Percentiles rank a stretch among this genome's conserved stretches.
Conservation (phyloP, 2,888 invertebrate genomes). For the Cheilosia scutellata region DNA sequence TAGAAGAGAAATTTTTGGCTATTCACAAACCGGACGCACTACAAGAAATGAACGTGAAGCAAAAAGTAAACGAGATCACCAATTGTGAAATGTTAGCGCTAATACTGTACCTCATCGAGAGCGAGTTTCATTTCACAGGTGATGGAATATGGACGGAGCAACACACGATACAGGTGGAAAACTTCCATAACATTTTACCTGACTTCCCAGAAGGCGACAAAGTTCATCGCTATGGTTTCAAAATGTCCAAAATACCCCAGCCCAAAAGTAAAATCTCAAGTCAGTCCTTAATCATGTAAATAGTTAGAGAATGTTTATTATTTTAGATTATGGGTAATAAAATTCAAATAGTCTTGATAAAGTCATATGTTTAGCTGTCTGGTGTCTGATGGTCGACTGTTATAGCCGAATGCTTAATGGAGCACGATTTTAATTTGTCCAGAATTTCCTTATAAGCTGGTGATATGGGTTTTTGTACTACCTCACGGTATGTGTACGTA, state of each 20-base stretch:
- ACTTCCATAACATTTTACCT: conserved; percentile 82
- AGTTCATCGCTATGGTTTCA: conserved; percentile 81
- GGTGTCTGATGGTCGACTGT: conserved; percentile 78
- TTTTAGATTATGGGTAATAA: conserved; percentile 30
- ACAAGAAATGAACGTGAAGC: conserved; percentile 79
- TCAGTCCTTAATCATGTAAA: conserved; percentile 49
- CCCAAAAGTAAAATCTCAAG: not conserved
- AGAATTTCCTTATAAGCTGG: conserved; percentile 90
- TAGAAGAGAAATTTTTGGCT: conserved; percentile 80
- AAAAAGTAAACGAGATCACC: conserved; percentile 80
- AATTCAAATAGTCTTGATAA: conserved; percentile 33
- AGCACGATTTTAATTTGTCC: conserved; percentile 85
- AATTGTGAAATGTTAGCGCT: conserved; percentile 87
- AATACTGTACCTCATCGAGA: conserved; percentile 89
- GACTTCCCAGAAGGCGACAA: conserved; percentile 83
- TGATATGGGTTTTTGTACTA: conserved; percentile 90
- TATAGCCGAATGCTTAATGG: conserved; percentile 82
- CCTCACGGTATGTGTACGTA: conserved; percentile 88
- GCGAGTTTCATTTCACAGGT: conserved; percentile 89
- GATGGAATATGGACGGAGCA: conserved; percentile 88
- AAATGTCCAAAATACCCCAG: conserved; percentile 70
- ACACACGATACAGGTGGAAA: conserved; percentile 81
- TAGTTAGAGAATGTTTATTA: conserved; percentile 40
- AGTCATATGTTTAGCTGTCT: conserved; percentile 43
- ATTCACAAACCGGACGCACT: conserved; percentile 78